Evolutionary conservation across 1,140 invertebrate species (phyloP), one percentile per base, ranked within the genome.

Genomic region (Bilobella aurantiaca): DNA sequence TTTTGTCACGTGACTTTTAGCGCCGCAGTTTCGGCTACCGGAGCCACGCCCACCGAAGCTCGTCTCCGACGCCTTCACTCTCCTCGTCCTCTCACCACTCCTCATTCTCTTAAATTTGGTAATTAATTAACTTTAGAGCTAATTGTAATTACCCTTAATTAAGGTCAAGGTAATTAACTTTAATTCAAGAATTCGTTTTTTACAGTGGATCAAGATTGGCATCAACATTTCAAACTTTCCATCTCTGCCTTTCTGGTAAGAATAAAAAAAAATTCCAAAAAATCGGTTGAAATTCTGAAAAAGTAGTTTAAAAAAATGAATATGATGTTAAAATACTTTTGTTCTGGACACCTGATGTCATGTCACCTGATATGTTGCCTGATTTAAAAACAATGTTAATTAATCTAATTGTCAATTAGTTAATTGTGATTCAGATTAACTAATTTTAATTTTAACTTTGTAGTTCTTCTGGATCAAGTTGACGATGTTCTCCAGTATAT

Each of bases 11-110:
- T 66, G 56, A 62, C 76, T 80, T 83, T 27, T 75, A 88, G 82
- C 96, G 98, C 80, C 78, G n/a, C n/a, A 87, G 79, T 98, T 98
- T 84, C 85, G 93, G 32, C 84, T 86, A 75, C 90, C 94, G 14
- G 96, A 98, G 76, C 88, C 89, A 73, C 83, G 93, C 56, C 96
- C 96, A 53, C 83, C 93, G 16, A 83, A 84, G 53, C 77, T 87
- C 58, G 86, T 98, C 32, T 97, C 94, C 0, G 87, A 92, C 76
- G 82, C 93, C 29, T 98, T 98, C 77, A 95, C 93, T 59, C 83
- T 82, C 25, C 79, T 97, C 1, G 89, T 88, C 66, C 78, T 88
- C 18, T 80, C 88, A 42, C 96, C 95, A 27, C 76, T 97, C 66
- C 76, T 95, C 32, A 75, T 97, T 67, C 81, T 98, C 21, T 79